Evolutionary conservation across 2,888 invertebrate genomes (phyloP).

Genomic region (Epirrhoe tristata): DNA sequence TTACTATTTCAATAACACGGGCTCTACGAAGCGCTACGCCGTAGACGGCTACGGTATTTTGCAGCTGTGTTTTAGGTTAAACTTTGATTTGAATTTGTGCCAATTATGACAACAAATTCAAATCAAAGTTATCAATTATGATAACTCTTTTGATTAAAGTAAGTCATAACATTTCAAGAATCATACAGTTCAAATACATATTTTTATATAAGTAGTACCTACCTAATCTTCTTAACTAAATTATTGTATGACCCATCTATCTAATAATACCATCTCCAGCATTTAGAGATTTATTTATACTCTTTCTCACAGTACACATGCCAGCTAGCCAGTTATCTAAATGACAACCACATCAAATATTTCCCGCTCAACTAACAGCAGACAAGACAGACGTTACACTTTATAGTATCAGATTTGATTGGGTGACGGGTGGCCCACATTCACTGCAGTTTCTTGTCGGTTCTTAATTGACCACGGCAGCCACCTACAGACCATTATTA

Average conservation of each 20-base stretch:
- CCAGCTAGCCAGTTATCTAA: constrained; percentile 16
- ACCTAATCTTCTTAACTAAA: too few relatives aligned
- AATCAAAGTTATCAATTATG: not conserved
- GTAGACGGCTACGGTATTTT: constrained; percentile 22
- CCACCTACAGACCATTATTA: constrained; percentile 73
- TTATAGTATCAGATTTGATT: constrained; percentile 57
- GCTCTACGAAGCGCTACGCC: constrained; percentile 31
- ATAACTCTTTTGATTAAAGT: too few relatives aligned
- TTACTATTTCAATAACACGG: constrained; percentile 11
- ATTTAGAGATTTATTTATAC: not conserved
- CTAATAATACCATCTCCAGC: not conserved
- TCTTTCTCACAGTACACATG: not conserved
- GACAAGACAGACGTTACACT: constrained; percentile 27
- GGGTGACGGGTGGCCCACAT: constrained; percentile 60
- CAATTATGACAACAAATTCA: not conserved
- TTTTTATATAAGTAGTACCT: too few relatives aligned
- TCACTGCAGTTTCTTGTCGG: constrained; percentile 56
- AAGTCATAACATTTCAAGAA: too few relatives aligned
- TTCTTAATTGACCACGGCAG: constrained; percentile 72
- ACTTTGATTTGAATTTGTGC: not conserved
- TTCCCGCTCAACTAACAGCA: constrained; percentile 6
- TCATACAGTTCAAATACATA: too few relatives aligned
- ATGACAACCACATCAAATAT: constrained; percentile 23
- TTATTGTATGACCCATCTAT: not conserved
- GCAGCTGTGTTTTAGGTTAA: not conserved